Conservation (phyloP, 2,113 vertebrate genomes). For the Oenanthe melanoleuca region DNA sequence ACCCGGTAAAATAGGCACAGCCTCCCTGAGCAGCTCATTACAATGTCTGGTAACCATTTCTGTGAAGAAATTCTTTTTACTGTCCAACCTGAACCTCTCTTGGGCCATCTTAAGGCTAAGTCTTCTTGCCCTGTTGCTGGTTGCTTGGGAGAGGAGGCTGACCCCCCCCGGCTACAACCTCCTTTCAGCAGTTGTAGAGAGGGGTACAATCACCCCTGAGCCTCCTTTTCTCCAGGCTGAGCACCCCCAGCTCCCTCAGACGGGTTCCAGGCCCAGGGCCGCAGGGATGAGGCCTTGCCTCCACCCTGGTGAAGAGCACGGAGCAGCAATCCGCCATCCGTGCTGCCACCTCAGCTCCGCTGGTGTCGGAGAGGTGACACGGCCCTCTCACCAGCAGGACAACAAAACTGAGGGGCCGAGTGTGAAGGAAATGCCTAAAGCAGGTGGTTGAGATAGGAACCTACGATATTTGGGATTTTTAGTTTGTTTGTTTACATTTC, state of each 20-base stretch:
- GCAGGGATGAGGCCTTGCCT: accelerated
- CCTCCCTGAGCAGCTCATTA: neutral
- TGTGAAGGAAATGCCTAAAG: neutral
- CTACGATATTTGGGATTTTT: accelerated
- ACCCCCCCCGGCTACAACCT: neutral
- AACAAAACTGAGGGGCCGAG: accelerated
- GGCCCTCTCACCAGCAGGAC: neutral
- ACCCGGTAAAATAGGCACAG: too few relatives aligned
- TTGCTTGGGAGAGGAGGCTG: neutral
- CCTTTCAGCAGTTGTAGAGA: neutral
- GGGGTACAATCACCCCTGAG: accelerated
- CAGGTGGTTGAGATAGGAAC: accelerated
- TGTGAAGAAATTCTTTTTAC: neutral
- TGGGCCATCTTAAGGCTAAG: too few relatives aligned
- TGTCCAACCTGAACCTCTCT: too few relatives aligned
- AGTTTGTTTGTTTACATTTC: too few relatives aligned
- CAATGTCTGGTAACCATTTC: neutral
- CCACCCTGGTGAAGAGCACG: accelerated
- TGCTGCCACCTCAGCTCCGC: neutral
- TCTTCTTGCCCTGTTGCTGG: accelerated
- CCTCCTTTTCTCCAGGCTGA: neutral
- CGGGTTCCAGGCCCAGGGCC: accelerated
- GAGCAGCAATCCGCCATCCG: accelerated
- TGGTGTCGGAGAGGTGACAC: accelerated
- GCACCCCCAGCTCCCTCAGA: neutral